Evolutionary conservation across 1,140 invertebrate species (phyloP), one percentile per base, ranked within the genome.

Genomic region (Portunus trituberculatus): DNA sequence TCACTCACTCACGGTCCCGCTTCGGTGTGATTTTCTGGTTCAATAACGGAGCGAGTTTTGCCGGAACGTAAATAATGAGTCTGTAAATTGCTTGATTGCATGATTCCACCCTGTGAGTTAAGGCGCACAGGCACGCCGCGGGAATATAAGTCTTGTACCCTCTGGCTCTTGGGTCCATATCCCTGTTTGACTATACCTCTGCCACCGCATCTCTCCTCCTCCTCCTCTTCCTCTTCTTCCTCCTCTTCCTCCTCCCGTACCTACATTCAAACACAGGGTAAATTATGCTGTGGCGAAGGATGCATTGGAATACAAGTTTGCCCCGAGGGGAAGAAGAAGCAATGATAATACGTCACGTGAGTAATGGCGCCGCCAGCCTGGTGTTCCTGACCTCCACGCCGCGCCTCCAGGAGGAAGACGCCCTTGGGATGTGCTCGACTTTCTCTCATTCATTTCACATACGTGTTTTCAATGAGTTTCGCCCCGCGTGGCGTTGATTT

Each of bases 41-140:
- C 93, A 90, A 90, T 82, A 90, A 90, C 93, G 39, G 59, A 20
- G 39, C 52, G 52, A 91, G 87, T 90, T 94, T 94, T 82, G 59
- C 32, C 59, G 87, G 88, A 28, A 88, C 93, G 32, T 94, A 91
- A 94, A 94, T 94, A 94, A 94, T 91, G 93, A 94, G 87, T 94
- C 93, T 94, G 87, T 91, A 94, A 91, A 94, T 94, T 94, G 93
- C 88, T 94, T 91, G 93, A 94, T 94, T 94, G 88, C 88, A 90
- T 94, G 87, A 48, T 90, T 94, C 93, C 87, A 82, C 93, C 67
- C 29, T 28, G 48, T 52, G 87, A 94, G 52, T 59, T 94, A 90
- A 52, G 93, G 28, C 31, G 12, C 46, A 25, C 10, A 28, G 52
- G 45, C 20, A 14, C 20, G 45, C 20, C 25, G 29, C 20, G 52